Base-by-base conservation (phyloP, 2,888 invertebrate species). In the Tupiocoris notatus region DNA sequence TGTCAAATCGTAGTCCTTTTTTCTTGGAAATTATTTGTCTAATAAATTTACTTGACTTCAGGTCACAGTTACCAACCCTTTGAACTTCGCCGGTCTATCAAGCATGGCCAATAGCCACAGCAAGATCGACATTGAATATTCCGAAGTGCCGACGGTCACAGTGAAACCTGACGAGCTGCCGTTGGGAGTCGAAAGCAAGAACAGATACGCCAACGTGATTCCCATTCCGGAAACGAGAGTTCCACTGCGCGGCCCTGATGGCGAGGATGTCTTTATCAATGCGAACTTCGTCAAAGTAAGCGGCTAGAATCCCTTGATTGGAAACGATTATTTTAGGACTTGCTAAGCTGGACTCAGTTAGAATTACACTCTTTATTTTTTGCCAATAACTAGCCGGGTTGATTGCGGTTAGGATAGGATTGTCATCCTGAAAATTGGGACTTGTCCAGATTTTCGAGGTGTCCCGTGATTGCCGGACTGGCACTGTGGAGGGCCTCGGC, bases 121-220 rank as follows among this genome's bases (percentile, higher is more conserved):
- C 59, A 90, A 89, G 20, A 89, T 96, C 80, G 88, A 89, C 74
- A 91, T 92, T 9, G 96, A 96, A 84, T 96, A 94, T 82, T 86
- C 89, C 0, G 90, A 91, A 83, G 91, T 95, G 78, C 94, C 94
- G 0, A 90, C 92, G 79, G 89, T 93, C 56, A 88, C 89, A 0
- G 92, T 91, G 0, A 87, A 90, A 23, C 89, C 92, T 20, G 94
- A 92, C 81, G 94, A 95, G 82, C 89, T 95, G 67, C 95, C 95
- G 0, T 86, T 88, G 0, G 96, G 95, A 0, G 94, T 93, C 79
- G 96, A 96, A 82, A 89, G 92, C 79, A 96, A 95, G 85, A 96
- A 97, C 85, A 86, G 93, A 85, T 97, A 95, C 85, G 94, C 96
- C 77, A 96, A 97, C 84, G 94, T 96, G n/a, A 91, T 96, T 80